Conservation (phyloP, 2,888 invertebrate genomes). For the Ophion ellenae region DNA sequence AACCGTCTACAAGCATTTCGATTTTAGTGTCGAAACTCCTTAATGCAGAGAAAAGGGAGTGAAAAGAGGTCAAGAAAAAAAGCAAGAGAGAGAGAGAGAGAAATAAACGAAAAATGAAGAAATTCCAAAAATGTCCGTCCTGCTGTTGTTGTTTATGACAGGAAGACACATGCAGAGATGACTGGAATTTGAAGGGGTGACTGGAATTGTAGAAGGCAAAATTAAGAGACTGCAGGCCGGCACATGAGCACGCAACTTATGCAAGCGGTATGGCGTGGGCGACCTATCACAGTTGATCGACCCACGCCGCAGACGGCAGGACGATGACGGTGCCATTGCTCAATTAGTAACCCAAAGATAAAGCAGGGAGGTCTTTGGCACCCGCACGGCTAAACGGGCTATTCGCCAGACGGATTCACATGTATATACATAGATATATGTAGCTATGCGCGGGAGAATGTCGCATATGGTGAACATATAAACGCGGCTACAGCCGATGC, state of each 20-base stretch:
- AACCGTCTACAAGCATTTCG: too few species aligned
- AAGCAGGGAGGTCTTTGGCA: slow-evolving; percentile 72
- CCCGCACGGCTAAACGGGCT: slow-evolving; percentile 49
- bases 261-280: slow-evolving; percentile 69
- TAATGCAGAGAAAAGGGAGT: background rate
- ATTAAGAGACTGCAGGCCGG: slow-evolving; percentile 23
- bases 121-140: background rate
- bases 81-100: background rate
- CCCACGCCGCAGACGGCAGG: slow-evolving; percentile 68
- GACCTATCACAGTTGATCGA: slow-evolving; percentile 76
- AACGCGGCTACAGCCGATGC: slow-evolving; percentile 8
- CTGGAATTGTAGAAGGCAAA: background rate
- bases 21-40: too few species aligned
- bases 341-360: slow-evolving; percentile 71
- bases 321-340: slow-evolving; percentile 73
- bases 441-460: slow-evolving; percentile 17
- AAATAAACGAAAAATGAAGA: background rate
- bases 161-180: background rate
- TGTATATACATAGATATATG: slow-evolving; percentile 1
- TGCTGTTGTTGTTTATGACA: background rate
- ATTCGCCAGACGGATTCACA: slow-evolving; percentile 15
- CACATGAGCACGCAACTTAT: slow-evolving; percentile 63
- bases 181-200: background rate
- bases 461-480: slow-evolving; percentile 36
- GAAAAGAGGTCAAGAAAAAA: slow-evolving; percentile 4